Percentiles rank a stretch among this genome's conserved stretches.
Evolutionary conservation across 2,797 vertebrate species (phyloP).

Genomic region (Diceros bicornis): DNA sequence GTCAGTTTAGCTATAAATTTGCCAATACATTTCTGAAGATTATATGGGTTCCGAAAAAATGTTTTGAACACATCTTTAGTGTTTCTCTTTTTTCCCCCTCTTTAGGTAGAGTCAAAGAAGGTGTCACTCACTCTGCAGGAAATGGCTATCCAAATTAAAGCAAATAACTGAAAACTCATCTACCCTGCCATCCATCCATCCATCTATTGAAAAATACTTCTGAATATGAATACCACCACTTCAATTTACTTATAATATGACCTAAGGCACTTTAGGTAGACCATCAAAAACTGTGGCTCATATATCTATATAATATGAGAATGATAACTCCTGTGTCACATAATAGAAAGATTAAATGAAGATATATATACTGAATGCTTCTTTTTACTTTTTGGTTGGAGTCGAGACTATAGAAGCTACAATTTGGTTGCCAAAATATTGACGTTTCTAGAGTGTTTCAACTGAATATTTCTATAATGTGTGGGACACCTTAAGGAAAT

Average conservation of each 20-base stretch:
- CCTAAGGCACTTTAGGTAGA: neutral
- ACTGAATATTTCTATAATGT: no score
- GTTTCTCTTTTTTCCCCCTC: neutral
- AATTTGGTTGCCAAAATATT: neutral
- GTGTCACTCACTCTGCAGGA: neutral
- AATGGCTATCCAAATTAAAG: neutral
- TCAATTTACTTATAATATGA: neutral
- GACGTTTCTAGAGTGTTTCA: neutral
- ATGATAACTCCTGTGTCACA: neutral
- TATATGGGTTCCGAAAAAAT: slow-evolving; percentile 18
- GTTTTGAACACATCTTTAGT: slow-evolving; percentile 38
- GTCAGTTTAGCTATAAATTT: slow-evolving; percentile 70
- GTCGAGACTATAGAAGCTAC: neutral
- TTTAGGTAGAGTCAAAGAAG: slow-evolving; percentile 1
- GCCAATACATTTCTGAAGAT: slow-evolving; percentile 75
- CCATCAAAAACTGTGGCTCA: neutral
- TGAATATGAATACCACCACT: neutral
- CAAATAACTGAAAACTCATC: neutral
- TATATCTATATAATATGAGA: neutral
- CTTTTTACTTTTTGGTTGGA: neutral
- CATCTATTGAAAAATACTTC: neutral
- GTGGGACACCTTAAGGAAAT: neutral
- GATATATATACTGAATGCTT: neutral
- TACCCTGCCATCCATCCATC: neutral
- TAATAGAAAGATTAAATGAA: neutral